Percentiles rank a stretch among this genome's conserved stretches.
Conservation (phyloP, 1,140 invertebrate genomes). For the Zeugodacus cucurbitae region DNA sequence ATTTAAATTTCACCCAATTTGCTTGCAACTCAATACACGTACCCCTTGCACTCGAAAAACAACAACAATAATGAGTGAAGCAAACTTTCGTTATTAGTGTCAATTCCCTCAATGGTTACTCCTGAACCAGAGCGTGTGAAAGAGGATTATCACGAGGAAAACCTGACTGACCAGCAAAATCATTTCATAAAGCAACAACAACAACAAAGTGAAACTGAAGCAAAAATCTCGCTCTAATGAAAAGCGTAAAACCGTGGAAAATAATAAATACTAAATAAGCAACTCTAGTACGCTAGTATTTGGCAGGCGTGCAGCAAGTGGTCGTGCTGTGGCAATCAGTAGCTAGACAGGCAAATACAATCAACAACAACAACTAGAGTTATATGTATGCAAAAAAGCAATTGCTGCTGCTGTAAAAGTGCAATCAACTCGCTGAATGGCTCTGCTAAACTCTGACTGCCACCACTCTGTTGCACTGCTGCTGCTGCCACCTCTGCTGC, state of each 20-base stretch:
- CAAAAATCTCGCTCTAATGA: background rate
- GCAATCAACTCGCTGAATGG: slow-evolving; percentile 18
- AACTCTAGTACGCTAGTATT: background rate
- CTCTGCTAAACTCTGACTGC: background rate
- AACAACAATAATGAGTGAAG: background rate
- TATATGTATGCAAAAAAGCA: background rate
- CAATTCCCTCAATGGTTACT: background rate
- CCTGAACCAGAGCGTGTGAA: background rate
- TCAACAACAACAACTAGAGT: background rate
- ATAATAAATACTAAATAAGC: background rate
- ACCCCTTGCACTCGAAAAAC: background rate
- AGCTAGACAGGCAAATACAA: background rate
- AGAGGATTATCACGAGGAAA: background rate
- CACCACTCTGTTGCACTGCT: background rate
- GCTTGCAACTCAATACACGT: background rate
- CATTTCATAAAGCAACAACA: background rate
- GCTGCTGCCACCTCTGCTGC: background rate
- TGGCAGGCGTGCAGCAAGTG: slow-evolving; percentile 20
- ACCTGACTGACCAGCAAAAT: background rate
- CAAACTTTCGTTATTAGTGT: background rate
- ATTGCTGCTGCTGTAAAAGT: background rate
- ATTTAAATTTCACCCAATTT: slow-evolving; percentile 38
- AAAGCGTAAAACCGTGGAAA: background rate
- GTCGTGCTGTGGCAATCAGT: slow-evolving; percentile 20
- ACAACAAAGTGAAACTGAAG: background rate